A percentile compares a stretch with the other conserved stretches of the same genome.
Evolutionary conservation across 1,140 invertebrate species (phyloP).

Genomic region (Plectus sambesii): DNA sequence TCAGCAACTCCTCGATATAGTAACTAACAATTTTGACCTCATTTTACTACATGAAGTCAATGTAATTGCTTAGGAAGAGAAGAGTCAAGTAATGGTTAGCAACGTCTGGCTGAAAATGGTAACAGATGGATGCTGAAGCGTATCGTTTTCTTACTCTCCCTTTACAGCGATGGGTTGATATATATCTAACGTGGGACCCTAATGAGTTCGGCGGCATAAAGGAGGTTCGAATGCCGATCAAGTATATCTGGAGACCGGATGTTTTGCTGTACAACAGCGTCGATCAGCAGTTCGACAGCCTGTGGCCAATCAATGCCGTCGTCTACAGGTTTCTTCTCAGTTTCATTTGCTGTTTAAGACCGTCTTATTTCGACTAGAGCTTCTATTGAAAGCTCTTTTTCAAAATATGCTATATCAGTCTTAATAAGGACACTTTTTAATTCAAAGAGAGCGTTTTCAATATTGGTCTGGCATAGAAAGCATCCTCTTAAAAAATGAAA

Average conservation of each 20-base stretch:
- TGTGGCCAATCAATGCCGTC: constrained; percentile 44
- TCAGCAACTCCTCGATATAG: constrained; percentile 55
- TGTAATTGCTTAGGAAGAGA: constrained; percentile 51
- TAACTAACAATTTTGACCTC: constrained; percentile 28
- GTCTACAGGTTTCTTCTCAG: too few species aligned
- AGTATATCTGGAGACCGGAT: constrained; percentile 95
- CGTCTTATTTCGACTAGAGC: too few species aligned
- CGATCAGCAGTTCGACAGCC: constrained; percentile 42
- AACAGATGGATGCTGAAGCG: constrained; percentile 5
- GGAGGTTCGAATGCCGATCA: constrained; percentile 84
- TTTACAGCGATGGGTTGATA: constrained; percentile 87
- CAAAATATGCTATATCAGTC: too few species aligned
- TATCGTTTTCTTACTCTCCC: background rate
- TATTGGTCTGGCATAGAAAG: too few species aligned
- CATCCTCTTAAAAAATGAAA: too few species aligned
- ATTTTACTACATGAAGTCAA: constrained; percentile 1
- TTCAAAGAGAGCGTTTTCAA: too few species aligned
- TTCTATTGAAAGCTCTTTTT: too few species aligned
- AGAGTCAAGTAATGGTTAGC: constrained; percentile 56
- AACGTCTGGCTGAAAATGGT: constrained; percentile 57
- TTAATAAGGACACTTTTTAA: too few species aligned
- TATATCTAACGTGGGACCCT: constrained; percentile 92
- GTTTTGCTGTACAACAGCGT: constrained; percentile 58
- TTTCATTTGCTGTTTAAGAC: too few species aligned
- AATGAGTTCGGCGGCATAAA: constrained; percentile 86